phyloP scores from a whole-genome alignment of 2,113 vertebrate genomes.

The Trematomus loennbergii region DNA sequence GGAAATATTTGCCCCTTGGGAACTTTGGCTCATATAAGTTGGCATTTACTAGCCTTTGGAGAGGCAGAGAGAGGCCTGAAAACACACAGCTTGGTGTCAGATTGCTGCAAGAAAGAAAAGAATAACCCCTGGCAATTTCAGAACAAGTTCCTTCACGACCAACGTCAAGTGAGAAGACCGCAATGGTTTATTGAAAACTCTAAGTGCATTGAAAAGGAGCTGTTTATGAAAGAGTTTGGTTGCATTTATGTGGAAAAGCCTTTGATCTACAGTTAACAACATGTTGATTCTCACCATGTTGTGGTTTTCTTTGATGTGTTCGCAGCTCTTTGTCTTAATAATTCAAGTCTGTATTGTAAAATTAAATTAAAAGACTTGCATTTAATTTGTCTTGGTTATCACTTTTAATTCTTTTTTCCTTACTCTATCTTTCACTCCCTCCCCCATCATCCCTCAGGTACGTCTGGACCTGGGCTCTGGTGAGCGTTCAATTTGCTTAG shows the following conservation, averaged over 20 bases:
- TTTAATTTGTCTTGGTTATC: background rate
- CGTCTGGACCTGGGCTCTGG: slow-evolving; percentile 86
- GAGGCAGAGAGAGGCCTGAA: slow-evolving; percentile 23
- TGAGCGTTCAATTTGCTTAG: slow-evolving; percentile 82
- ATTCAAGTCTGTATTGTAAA: background rate
- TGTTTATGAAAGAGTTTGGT: slow-evolving; percentile 9
- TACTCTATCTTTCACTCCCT: background rate
- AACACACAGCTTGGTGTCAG: slow-evolving; percentile 36
- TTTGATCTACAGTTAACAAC: background rate
- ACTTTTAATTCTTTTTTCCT: background rate
- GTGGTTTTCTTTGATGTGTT: background rate
- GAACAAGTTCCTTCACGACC: slow-evolving; percentile 72
- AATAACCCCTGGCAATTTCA: slow-evolving; percentile 27
- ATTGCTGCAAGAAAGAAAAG: slow-evolving; percentile 41
- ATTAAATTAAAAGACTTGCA: background rate
- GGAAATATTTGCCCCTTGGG: slow-evolving; percentile 18
- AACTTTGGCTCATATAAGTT: slow-evolving; percentile 24
- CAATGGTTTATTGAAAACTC: slow-evolving; percentile 48
- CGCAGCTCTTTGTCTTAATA: background rate
- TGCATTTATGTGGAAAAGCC: slow-evolving; percentile 12
- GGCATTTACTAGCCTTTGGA: slow-evolving; percentile 44
- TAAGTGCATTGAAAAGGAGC: background rate
- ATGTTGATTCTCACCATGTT: background rate
- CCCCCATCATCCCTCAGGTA: slow-evolving; percentile 75
- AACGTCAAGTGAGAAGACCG: slow-evolving; percentile 26